Percentiles rank a stretch among this genome's conserved stretches.
These are phyloP conservation scores for Leptosomus discolor DNA, from an alignment of 2,113 vertebrate species.

Conservation along the genomic window DNA sequence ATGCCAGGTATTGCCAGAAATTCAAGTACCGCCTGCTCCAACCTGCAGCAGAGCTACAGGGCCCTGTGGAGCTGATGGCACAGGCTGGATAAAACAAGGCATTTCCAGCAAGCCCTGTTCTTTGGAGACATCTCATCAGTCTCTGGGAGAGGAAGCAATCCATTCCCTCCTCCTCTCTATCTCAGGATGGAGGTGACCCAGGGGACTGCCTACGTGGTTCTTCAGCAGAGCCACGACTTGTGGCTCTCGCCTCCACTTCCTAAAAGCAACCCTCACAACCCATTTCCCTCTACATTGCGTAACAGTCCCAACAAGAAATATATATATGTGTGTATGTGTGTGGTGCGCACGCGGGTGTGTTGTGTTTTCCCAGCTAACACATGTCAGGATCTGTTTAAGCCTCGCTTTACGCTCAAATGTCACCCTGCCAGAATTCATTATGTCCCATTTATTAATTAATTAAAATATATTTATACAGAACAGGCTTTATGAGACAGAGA, in stretches of 20 bases:
- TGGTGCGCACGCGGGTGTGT: not conserved
- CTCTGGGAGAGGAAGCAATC: not conserved
- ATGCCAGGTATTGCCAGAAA: not conserved
- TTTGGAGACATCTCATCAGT: not conserved
- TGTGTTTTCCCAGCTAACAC: constrained; percentile 70
- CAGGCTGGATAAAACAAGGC: not conserved
- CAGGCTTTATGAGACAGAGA: constrained; percentile 70
- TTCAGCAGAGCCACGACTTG: not conserved
- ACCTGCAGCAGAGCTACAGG: fast-evolving
- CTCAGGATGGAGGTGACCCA: not conserved
- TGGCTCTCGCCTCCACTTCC: not conserved
- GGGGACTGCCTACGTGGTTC: not conserved
- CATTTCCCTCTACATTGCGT: not conserved
- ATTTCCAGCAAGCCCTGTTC: not conserved
- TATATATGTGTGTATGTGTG: not conserved
- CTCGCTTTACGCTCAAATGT: constrained; percentile 76
- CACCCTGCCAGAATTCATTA: constrained; percentile 83
- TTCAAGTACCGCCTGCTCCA: not conserved
- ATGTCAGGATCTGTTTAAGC: constrained; percentile 74
- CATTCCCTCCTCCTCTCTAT: not conserved
- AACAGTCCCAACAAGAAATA: not conserved
- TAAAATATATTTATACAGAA: constrained; percentile 79
- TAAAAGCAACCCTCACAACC: not conserved
- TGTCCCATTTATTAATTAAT: constrained; percentile 80
- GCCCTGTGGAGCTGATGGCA: fast-evolving